Conservation (phyloP, 2,888 invertebrate species). For the Sympetrum striolatum region DNA sequence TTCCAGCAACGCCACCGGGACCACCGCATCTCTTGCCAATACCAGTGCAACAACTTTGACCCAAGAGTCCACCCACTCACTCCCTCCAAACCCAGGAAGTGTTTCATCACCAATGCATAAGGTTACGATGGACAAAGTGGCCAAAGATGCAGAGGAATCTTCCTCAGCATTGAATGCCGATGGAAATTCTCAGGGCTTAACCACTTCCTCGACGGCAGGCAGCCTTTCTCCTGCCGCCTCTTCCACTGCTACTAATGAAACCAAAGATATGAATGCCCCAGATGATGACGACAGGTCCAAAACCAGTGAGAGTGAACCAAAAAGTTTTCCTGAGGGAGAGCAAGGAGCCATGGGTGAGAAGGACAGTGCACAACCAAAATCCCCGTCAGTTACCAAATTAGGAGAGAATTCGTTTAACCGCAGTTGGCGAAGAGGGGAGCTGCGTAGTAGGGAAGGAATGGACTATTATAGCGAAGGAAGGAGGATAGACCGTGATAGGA, state of each 20-base stretch:
- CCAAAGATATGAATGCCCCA: slow-evolving; percentile 26
- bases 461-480: slow-evolving; percentile 14
- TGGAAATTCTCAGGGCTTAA: slow-evolving; percentile 30
- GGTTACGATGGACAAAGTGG: slow-evolving; percentile 3
- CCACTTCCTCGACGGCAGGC: slow-evolving; percentile 21
- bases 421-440: slow-evolving; percentile 49
- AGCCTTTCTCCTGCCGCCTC: slow-evolving; percentile 34
- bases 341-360: slow-evolving; percentile 1
- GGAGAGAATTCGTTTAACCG: slow-evolving; percentile 23
- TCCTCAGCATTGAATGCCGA: background rate
- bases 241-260: slow-evolving; percentile 17
- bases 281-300: slow-evolving; percentile 4
- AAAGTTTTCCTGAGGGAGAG: slow-evolving; percentile 3
- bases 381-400: slow-evolving; percentile 11
- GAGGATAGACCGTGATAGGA: slow-evolving; percentile 24
- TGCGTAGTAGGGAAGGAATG: background rate
- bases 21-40: background rate
- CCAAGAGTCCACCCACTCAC: background rate
- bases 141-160: slow-evolving; percentile 16
- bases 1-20: background rate
- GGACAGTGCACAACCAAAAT: slow-evolving; percentile 9
- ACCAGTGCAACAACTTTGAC: background rate
- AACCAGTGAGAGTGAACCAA: slow-evolving; percentile 38
- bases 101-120: slow-evolving; percentile 32
- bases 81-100: slow-evolving; percentile 6